A percentile compares a stretch with the other conserved stretches of the same genome.
Conservation (phyloP, 1,140 invertebrate genomes). For the Steinernema feltiae region DNA sequence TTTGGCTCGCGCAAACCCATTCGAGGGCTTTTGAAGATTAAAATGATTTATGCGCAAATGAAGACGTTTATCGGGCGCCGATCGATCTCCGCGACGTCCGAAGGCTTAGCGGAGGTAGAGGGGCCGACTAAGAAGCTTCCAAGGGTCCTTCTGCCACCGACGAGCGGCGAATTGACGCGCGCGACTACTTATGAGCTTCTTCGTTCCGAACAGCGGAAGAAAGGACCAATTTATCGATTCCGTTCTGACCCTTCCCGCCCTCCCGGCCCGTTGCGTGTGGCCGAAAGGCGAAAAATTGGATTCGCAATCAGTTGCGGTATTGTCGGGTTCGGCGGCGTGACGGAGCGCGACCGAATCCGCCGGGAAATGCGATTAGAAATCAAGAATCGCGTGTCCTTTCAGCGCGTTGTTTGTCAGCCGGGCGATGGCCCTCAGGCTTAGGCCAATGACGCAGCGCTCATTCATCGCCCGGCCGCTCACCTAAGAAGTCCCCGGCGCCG, state of each 20-base stretch:
- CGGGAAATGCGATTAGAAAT: neutral
- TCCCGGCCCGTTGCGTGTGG: neutral
- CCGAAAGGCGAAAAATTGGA: neutral
- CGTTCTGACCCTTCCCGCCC: neutral
- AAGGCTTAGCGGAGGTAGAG: neutral
- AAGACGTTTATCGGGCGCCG: neutral
- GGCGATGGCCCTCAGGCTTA: neutral
- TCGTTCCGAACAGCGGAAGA: neutral
- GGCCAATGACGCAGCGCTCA: neutral
- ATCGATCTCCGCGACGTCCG: neutral
- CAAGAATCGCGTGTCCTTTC: neutral
- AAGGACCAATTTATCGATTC: neutral
- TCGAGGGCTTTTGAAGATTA: neutral
- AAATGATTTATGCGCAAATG: constrained; percentile 11
- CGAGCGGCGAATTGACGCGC: neutral
- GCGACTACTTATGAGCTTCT: neutral
- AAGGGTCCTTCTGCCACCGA: constrained; percentile 1
- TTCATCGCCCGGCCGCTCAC: neutral
- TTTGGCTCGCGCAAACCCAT: neutral
- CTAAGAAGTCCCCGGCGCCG: neutral
- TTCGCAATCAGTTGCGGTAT: neutral
- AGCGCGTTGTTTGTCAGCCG: neutral
- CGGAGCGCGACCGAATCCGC: neutral
- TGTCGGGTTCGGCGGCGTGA: neutral
- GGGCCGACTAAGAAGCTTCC: neutral